phyloP scores from a whole-genome alignment of 2,888 invertebrate genomes.

The Monopis laevigella region DNA sequence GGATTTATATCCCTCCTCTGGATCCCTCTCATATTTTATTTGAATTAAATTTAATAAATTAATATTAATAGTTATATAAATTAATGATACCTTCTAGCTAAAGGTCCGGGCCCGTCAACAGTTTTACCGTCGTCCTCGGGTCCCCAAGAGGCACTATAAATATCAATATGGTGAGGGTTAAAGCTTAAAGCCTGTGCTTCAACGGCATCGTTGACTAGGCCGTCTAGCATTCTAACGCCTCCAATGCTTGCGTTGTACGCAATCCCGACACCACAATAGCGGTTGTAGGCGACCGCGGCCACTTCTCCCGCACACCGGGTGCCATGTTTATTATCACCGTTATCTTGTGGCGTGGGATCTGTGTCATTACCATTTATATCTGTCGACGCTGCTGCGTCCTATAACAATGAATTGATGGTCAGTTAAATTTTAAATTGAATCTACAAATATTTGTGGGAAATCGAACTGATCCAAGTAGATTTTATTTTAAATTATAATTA shows the following conservation, averaged over 20 bases:
- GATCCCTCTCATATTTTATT: too few species aligned
- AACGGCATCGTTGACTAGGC: constrained; percentile 95
- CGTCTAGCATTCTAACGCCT: constrained; percentile 97
- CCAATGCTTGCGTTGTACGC: constrained; percentile 97
- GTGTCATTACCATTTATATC: constrained; percentile 98
- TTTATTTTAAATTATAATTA: too few species aligned
- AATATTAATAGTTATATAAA: background rate
- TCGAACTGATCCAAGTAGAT: too few species aligned
- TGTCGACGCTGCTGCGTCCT: constrained; percentile 94
- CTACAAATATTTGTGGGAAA: too few species aligned
- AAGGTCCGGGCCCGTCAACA: constrained; percentile 93
- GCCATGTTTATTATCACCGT: constrained; percentile 99
- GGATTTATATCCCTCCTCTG: too few species aligned
- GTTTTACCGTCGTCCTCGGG: constrained; percentile 97
- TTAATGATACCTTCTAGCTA: constrained; percentile 74
- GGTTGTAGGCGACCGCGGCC: constrained; percentile 95
- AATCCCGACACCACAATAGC: constrained; percentile 96
- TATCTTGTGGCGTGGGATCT: constrained; percentile 98
- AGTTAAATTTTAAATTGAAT: too few species aligned
- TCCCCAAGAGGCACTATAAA: constrained; percentile 97
- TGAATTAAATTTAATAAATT: too few species aligned
- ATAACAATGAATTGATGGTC: too few species aligned
- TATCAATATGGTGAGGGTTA: constrained; percentile 94
- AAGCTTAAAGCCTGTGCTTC: constrained; percentile 93
- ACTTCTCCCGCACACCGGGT: constrained; percentile 99